phyloP scores from a whole-genome alignment of 2,888 invertebrate species.

The Endotricha flammealis region DNA sequence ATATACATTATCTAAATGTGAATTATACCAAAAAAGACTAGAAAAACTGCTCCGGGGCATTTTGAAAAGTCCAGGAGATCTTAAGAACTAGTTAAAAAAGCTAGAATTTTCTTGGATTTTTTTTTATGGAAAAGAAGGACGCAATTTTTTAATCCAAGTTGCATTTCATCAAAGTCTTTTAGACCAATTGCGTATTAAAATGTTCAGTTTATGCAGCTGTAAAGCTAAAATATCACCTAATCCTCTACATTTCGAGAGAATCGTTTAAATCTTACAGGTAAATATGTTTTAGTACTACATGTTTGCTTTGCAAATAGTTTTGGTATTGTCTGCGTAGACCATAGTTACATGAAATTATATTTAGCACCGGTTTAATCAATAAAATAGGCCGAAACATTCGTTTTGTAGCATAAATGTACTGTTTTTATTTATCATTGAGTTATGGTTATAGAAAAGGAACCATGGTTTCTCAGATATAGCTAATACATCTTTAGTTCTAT shows the following conservation, averaged over 20 bases:
- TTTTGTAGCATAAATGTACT: too few species aligned
- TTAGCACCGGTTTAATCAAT: constrained; percentile 29
- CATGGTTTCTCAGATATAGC: not conserved
- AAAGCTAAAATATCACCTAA: constrained; percentile 75
- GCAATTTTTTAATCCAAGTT: constrained; percentile 26
- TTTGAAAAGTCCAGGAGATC: constrained; percentile 22
- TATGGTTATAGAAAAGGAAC: not conserved
- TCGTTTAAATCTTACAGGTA: constrained; percentile 46
- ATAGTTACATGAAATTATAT: constrained; percentile 26
- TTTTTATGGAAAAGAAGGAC: constrained; percentile 27
- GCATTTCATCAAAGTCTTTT: constrained; percentile 40
- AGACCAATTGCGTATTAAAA: constrained; percentile 52
- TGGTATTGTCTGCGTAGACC: constrained; percentile 64
- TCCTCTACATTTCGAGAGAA: constrained; percentile 58
- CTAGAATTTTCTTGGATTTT: constrained; percentile 16
- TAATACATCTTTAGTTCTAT: not conserved
- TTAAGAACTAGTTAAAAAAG: constrained; percentile 24
- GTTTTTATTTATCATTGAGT: too few species aligned
- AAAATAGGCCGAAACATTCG: not conserved
- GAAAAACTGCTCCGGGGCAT: constrained; percentile 10
- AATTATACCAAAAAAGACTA: constrained; percentile 14
- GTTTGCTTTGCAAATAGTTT: constrained; percentile 65
- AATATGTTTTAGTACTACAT: constrained; percentile 36
- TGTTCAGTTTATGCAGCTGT: constrained; percentile 62
- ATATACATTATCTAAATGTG: constrained; percentile 38